Percentiles rank a stretch among this genome's conserved stretches.
Conservation (phyloP, 2,888 invertebrate species). For the Nephrotoma guestfalica region DNA sequence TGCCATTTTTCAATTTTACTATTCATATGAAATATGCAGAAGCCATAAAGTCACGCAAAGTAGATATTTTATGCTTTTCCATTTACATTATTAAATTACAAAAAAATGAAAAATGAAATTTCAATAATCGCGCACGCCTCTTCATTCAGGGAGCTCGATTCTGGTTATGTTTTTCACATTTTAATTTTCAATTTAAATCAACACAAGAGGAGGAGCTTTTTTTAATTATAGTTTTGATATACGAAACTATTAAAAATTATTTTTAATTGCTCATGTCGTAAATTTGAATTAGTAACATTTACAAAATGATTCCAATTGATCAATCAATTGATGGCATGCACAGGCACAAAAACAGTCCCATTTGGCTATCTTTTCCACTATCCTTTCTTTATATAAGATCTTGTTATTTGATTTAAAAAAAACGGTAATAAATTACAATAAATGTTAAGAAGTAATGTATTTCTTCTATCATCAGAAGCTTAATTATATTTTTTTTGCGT, state of each 20-base stretch:
- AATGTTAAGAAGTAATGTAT: not conserved
- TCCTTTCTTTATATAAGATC: not conserved
- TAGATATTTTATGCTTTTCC: not conserved
- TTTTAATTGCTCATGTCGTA: not conserved
- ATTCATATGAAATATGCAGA: not conserved
- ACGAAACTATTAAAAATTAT: not conserved
- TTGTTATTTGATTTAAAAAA: not conserved
- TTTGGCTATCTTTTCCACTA: not conserved
- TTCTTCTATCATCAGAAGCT: not conserved
- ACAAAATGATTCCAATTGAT: not conserved
- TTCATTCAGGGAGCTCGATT: not conserved
- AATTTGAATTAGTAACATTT: not conserved
- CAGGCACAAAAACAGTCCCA: too few relatives aligned
- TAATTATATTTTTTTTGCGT: not conserved
- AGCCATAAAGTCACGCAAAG: conserved; percentile 4
- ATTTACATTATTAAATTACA: not conserved
- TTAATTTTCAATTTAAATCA: not conserved
- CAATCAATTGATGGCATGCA: not conserved
- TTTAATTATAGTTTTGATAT: not conserved
- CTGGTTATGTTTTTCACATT: not conserved
- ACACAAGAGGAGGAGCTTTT: not conserved
- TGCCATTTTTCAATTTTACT: not conserved
- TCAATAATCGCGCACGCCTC: not conserved
- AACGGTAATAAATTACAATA: not conserved
- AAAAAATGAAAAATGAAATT: not conserved